Conservation (phyloP, 2,797 vertebrate genomes). For the Centroberyx gerrardi region DNA sequence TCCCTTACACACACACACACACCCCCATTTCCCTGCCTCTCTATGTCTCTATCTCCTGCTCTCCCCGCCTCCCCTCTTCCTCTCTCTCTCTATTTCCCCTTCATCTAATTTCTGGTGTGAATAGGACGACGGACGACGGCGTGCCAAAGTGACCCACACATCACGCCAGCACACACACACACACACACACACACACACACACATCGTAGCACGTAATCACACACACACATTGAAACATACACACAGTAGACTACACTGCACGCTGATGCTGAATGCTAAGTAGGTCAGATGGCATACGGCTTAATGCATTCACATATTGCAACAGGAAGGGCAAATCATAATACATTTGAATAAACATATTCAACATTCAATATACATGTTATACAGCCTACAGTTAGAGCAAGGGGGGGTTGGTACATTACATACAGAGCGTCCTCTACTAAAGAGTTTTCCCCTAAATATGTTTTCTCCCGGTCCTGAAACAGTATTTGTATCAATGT, state of each 20-base stretch:
- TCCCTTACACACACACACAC: constrained; percentile 18
- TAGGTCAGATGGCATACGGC: constrained; percentile 59
- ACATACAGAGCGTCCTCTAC: constrained; percentile 11
- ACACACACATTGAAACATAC: constrained; percentile 20
- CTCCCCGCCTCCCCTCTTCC: neutral
- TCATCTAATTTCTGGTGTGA: constrained; percentile 53
- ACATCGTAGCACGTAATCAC: constrained; percentile 17
- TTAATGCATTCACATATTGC: constrained; percentile 7
- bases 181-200: neutral
- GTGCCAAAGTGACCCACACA: constrained; percentile 41
- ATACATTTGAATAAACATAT: constrained; percentile 39
- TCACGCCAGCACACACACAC: constrained; percentile 22
- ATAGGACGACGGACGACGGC: constrained; percentile 15
- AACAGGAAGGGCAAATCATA: constrained; percentile 33
- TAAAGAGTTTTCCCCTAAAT: neutral
- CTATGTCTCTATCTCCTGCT: constrained; percentile 10
- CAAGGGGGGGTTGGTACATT: neutral
- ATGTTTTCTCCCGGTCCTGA: constrained; percentile 25
- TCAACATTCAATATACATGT: constrained; percentile 3
- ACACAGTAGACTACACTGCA: neutral
- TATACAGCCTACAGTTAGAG: neutral
- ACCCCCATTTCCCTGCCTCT: constrained; percentile 27
- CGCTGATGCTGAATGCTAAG: constrained; percentile 48
- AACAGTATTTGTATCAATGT: constrained; percentile 18
- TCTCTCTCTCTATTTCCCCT: neutral